phyloP scores from a whole-genome alignment of 30 jellyfish, hydroid and myxozoan species.

The Turritopsis rubra region DNA sequence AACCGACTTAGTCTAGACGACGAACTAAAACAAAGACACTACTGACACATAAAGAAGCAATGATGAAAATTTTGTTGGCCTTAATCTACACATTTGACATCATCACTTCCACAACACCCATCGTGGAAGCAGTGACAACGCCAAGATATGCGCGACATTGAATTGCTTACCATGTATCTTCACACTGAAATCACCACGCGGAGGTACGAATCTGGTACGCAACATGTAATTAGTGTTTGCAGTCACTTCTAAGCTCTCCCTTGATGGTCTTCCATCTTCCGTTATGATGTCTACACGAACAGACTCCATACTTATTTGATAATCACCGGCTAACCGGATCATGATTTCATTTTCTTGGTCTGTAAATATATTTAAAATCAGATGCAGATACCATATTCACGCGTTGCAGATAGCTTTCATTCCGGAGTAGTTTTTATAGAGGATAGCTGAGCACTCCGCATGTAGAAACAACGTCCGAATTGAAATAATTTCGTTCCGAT shows the following conservation, averaged over 20 bases:
- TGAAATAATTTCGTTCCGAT: too few species aligned
- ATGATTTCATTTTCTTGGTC: constrained; percentile 34
- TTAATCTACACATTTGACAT: too few species aligned
- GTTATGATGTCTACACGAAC: constrained; percentile 13
- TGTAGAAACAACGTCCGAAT: too few species aligned
- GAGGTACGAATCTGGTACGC: constrained; percentile 38
- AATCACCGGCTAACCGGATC: constrained; percentile 30
- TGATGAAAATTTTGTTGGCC: too few species aligned
- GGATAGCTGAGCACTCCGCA: too few species aligned
- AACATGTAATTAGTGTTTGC: constrained; percentile 16
- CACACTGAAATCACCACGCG: constrained; percentile 28
- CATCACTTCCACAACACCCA: too few species aligned
- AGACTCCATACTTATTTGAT: constrained; percentile 23
- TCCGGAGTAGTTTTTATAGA: not conserved
- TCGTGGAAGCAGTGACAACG: too few species aligned
- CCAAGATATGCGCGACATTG: not conserved
- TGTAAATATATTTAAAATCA: not conserved
- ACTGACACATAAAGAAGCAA: too few species aligned
- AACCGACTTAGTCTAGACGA: too few species aligned
- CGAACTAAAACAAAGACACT: too few species aligned
- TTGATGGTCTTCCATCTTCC: constrained; percentile 24
- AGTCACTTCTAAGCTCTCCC: not conserved
- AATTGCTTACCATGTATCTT: constrained; percentile 25
- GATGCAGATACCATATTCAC: not conserved
- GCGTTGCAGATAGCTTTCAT: not conserved